phyloP scores from a whole-genome alignment of 1,140 invertebrate species.

The Conus ventricosus region DNA sequence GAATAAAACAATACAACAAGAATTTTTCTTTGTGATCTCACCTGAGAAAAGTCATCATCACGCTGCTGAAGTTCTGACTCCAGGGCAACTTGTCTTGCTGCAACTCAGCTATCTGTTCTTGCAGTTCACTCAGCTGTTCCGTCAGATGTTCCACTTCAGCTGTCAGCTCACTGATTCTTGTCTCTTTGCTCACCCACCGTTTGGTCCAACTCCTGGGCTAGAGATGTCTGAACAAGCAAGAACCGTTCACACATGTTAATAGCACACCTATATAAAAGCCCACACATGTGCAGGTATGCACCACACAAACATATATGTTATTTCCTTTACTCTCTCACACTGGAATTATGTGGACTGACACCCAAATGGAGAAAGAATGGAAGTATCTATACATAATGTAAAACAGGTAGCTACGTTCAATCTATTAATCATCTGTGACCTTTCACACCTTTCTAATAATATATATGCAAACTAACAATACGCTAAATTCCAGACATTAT shows the following conservation, averaged over 20 bases:
- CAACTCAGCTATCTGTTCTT: conserved; percentile 17
- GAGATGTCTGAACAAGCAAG: conserved; percentile 55
- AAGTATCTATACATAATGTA: too few species aligned
- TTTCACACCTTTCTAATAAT: too few species aligned
- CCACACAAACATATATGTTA: background rate
- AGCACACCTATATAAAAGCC: background rate
- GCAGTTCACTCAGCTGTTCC: conserved; percentile 19
- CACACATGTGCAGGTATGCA: background rate
- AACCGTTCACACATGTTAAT: background rate
- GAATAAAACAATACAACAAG: too few species aligned
- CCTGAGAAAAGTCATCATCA: conserved; percentile 32
- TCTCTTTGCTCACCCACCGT: conserved; percentile 50
- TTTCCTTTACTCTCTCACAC: too few species aligned
- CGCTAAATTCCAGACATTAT: too few species aligned
- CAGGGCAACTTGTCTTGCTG: background rate
- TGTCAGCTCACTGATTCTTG: conserved; percentile 46
- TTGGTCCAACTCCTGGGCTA: conserved; percentile 66
- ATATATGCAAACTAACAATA: too few species aligned
- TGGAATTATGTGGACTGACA: too few species aligned
- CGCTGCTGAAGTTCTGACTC: conserved; percentile 17
- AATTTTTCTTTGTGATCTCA: background rate
- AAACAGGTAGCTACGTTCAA: too few species aligned
- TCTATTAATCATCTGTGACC: too few species aligned
- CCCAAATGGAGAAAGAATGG: too few species aligned
- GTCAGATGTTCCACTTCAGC: conserved; percentile 43